phyloP scores from a whole-genome alignment of 2,888 invertebrate species.

The Xestia xanthographa region DNA sequence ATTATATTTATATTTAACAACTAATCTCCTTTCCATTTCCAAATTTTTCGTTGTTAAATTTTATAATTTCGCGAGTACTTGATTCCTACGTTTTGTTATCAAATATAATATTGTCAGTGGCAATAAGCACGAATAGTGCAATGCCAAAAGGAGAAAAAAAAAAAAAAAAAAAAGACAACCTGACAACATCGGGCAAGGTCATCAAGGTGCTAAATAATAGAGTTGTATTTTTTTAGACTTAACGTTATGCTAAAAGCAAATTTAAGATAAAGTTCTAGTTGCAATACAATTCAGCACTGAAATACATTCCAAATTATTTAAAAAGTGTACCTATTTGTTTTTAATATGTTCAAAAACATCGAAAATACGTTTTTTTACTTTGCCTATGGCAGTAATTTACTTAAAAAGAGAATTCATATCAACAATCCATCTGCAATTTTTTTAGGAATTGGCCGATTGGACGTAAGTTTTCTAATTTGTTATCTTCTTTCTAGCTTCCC shows the following conservation, averaged over 20 bases:
- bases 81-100: too few species aligned
- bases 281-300: constrained; percentile 1
- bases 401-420: constrained; percentile 94
- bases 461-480: constrained; percentile 84
- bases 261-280: constrained; percentile 1
- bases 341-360: constrained; percentile 67
- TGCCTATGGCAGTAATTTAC: constrained; percentile 97
- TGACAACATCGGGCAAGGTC: background rate
- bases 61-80: too few species aligned
- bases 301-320: constrained; percentile 7
- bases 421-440: constrained; percentile 94
- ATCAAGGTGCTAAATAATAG: background rate
- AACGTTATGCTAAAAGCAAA: background rate
- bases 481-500: background rate
- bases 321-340: constrained; percentile 3
- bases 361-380: constrained; percentile 94
- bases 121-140: too few species aligned
- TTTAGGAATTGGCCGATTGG: constrained; percentile 92
- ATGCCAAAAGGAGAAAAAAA: too few species aligned
- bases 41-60: too few species aligned
- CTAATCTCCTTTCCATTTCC: too few species aligned
- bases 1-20: too few species aligned
- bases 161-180: too few species aligned
- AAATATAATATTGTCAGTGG: too few species aligned
- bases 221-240: background rate